These are phyloP conservation scores for Noturus placidus DNA, from an alignment of 2,113 vertebrate genomes.

Conservation along the genomic window DNA sequence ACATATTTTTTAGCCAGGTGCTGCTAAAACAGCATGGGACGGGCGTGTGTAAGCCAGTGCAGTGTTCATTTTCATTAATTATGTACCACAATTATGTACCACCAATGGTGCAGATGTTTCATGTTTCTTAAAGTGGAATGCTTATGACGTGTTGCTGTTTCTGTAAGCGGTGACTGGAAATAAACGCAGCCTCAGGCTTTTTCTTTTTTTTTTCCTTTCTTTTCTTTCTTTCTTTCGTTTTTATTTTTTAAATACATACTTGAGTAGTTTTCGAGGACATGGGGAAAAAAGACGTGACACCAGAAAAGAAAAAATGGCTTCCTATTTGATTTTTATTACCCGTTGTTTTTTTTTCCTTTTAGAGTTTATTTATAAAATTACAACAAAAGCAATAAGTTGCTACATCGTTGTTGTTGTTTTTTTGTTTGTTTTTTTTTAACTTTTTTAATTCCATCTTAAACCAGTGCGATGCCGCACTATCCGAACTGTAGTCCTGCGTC, in stretches of 20 bases:
- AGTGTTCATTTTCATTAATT: constrained; percentile 15
- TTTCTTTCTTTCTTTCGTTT: too few relatives aligned
- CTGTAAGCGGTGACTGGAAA: constrained; percentile 76
- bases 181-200: constrained; percentile 74
- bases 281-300: neutral
- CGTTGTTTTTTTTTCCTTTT: constrained; percentile 20
- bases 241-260: neutral
- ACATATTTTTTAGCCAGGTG: constrained; percentile 27
- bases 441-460: constrained; percentile 33
- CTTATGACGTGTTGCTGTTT: constrained; percentile 84
- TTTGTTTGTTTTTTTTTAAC: neutral
- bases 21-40: neutral
- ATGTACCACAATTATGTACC: constrained; percentile 54
- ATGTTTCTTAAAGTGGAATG: constrained; percentile 69
- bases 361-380: constrained; percentile 55
- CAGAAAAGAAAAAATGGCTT: neutral
- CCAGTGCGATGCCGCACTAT: constrained; percentile 5
- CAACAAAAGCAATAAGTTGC: constrained; percentile 53
- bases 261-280: neutral
- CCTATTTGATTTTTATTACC: constrained; percentile 30
- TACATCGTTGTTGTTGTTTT: constrained; percentile 36
- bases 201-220: constrained; percentile 52
- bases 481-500: constrained; percentile 13
- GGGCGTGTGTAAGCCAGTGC: neutral
- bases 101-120: constrained; percentile 34